Conservation (phyloP, 2,797 vertebrate species). For the Merluccius polli region DNA sequence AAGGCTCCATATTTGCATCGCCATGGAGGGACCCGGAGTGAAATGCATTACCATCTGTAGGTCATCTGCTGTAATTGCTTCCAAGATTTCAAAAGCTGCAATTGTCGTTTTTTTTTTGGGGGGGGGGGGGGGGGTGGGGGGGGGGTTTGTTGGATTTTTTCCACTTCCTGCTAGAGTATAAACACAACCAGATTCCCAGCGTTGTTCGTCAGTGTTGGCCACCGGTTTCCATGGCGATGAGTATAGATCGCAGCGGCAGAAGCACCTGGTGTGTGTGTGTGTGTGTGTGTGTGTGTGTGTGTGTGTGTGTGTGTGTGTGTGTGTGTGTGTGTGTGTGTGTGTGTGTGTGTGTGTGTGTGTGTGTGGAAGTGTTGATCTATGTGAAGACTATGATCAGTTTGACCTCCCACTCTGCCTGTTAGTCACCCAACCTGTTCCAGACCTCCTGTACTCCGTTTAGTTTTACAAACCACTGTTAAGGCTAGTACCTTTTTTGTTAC, state of each 20-base stretch:
- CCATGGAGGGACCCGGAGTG: conserved; percentile 34
- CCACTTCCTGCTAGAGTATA: conserved; percentile 57
- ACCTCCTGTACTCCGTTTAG: conserved; percentile 19
- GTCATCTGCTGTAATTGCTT: conserved; percentile 54
- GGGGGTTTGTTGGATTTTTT: too few relatives aligned
- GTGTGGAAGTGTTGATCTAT: too few relatives aligned
- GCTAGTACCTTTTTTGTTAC: not conserved
- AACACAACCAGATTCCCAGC: conserved; percentile 57
- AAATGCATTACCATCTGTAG: conserved; percentile 51
- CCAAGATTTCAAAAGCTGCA: conserved; percentile 53
- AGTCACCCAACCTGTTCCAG: conserved; percentile 13
- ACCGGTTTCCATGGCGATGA: conserved; percentile 40
- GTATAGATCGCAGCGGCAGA: conserved; percentile 7
- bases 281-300: too few relatives aligned
- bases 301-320: too few relatives aligned
- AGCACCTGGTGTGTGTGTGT: not conserved
- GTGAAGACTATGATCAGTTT: not conserved
- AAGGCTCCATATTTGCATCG: conserved; percentile 15
- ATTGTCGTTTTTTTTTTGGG: conserved; percentile 38
- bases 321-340: too few relatives aligned
- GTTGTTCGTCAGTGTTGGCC: conserved; percentile 21
- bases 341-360: too few relatives aligned
- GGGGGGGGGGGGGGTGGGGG: too few relatives aligned
- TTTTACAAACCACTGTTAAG: conserved; percentile 3
- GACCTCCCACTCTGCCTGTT: conserved; percentile 7